Percentiles rank a stretch among this genome's conserved stretches.
Conservation (phyloP, 2,797 vertebrate species). For the Melanotaenia pygmaea region DNA sequence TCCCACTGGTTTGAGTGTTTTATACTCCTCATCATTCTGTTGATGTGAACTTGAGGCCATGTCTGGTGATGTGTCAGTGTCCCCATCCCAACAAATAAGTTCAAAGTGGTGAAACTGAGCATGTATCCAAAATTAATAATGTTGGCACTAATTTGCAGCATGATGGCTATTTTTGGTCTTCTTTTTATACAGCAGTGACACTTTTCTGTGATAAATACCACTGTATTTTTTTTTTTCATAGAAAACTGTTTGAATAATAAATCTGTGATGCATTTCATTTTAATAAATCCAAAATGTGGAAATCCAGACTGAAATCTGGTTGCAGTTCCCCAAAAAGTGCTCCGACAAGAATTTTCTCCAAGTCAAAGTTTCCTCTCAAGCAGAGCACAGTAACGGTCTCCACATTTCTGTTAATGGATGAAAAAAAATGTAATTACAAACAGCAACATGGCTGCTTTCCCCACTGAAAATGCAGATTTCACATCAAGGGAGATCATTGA, state of each 20-base stretch:
- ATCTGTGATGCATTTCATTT: constrained; percentile 52
- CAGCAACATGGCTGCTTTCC: constrained; percentile 55
- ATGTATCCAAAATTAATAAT: constrained; percentile 11
- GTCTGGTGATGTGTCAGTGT: constrained; percentile 28
- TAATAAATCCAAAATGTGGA: constrained; percentile 52
- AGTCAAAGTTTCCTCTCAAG: constrained; percentile 51
- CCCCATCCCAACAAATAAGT: constrained; percentile 33
- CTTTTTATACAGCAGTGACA: constrained; percentile 18
- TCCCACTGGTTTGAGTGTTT: constrained; percentile 18
- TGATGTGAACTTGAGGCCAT: constrained; percentile 34
- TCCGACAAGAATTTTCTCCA: constrained; percentile 32
- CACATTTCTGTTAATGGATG: constrained; percentile 56
- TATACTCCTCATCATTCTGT: constrained; percentile 20
- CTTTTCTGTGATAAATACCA: constrained; percentile 59
- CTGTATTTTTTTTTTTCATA: constrained; percentile 5
- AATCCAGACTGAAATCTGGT: constrained; percentile 51
- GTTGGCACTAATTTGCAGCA: constrained; percentile 29
- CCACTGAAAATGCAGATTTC: constrained; percentile 41
- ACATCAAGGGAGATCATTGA: constrained; percentile 21
- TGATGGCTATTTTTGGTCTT: constrained; percentile 10
- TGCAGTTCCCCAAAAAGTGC: constrained; percentile 38
- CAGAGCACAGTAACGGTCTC: constrained; percentile 23
- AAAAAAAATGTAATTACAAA: constrained; percentile 62
- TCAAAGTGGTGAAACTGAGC: constrained; percentile 27
- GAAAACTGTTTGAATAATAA: constrained; percentile 37